These are phyloP conservation scores for Sprattus sprattus DNA, from an alignment of 2,113 vertebrate genomes.

Conservation along the genomic window DNA sequence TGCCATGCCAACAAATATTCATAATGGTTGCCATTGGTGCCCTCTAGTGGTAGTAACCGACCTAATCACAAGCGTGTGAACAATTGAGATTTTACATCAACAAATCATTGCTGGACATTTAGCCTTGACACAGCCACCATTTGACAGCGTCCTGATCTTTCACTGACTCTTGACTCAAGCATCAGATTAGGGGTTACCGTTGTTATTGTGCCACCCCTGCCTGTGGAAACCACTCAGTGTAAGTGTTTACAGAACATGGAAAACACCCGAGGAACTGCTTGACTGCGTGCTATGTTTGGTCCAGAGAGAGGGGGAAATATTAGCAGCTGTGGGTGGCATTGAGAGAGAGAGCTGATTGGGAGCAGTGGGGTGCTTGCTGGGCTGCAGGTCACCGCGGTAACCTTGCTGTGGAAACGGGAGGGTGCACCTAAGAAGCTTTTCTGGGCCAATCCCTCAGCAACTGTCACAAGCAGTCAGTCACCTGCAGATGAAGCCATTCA, in stretches of 20 bases:
- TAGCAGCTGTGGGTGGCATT: neutral
- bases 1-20: no score
- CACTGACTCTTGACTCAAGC: neutral
- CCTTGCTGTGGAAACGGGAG: conserved; percentile 41
- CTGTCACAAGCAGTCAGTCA: conserved; percentile 79
- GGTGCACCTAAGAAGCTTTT: conserved; percentile 71
- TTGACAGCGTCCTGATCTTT: neutral
- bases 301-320: neutral
- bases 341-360: neutral
- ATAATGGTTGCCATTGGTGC: no score
- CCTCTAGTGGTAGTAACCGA: no score
- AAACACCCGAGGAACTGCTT: neutral
- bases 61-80: no score
- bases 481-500: conserved; percentile 71
- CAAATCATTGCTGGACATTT: no score
- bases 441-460: conserved; percentile 68
- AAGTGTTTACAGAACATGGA: neutral
- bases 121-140: neutral
- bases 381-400: conserved; percentile 26
- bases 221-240: neutral
- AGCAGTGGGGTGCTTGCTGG: neutral
- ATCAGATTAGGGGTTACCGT: neutral
- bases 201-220: neutral
- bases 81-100: no score
- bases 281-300: neutral